These are phyloP conservation scores for Cryptocephalus primarius DNA, from an alignment of 2,888 invertebrate genomes.

Conservation along the genomic window DNA sequence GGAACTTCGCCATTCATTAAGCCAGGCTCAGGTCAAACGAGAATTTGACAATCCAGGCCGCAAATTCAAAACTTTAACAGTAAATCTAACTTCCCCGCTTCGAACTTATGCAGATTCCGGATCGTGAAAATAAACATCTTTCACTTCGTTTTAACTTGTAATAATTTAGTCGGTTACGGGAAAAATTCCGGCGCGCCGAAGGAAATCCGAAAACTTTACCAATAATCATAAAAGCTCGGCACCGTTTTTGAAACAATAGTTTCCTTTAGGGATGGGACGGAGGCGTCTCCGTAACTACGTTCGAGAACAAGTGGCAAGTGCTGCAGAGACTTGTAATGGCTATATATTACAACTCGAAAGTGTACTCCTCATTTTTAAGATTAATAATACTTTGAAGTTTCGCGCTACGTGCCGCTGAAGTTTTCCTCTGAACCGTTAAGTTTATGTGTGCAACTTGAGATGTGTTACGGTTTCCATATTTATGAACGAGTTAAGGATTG, in stretches of 20 bases:
- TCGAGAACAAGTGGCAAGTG: not conserved
- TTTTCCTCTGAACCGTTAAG: not conserved
- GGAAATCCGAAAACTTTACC: constrained; percentile 15
- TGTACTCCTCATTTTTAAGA: constrained; percentile 16
- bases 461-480: too few species aligned
- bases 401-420: not conserved
- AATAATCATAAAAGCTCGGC: constrained; percentile 17
- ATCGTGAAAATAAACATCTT: constrained; percentile 15
- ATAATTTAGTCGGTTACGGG: constrained; percentile 10
- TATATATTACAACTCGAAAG: constrained; percentile 3
- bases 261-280: not conserved
- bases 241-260: not conserved
- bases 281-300: not conserved
- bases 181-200: constrained; percentile 8
- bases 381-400: constrained; percentile 18
- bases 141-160: constrained; percentile 13
- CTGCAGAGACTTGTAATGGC: not conserved
- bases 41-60: not conserved
- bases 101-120: constrained; percentile 12
- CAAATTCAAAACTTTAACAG: constrained; percentile 6
- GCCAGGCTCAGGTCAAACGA: not conserved
- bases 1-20: not conserved
- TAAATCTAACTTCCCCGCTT: constrained; percentile 10
- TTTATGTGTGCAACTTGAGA: too few species aligned
- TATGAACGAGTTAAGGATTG: too few species aligned